phyloP scores from a whole-genome alignment of 1,140 invertebrate species.

The Habropoda laboriosa region DNA sequence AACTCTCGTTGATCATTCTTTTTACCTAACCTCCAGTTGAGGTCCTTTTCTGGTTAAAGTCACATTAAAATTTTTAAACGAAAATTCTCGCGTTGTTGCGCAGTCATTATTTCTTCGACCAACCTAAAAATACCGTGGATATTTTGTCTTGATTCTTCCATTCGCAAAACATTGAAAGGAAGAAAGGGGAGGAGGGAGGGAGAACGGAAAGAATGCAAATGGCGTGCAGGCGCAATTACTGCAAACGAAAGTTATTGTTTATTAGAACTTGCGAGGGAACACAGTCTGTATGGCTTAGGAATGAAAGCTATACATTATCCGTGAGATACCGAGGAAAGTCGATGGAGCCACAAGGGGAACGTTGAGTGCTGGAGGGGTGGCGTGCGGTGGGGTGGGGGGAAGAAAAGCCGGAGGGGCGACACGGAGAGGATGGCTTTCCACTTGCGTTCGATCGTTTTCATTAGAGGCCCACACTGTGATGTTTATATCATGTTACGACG shows the following conservation, averaged over 20 bases:
- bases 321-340: conserved; percentile 50
- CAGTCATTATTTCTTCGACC: too few species aligned
- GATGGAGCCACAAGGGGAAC: conserved; percentile 34
- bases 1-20: too few species aligned
- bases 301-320: conserved; percentile 46
- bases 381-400: not conserved
- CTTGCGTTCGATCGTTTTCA: conserved; percentile 54
- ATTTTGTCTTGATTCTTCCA: too few species aligned
- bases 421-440: conserved; percentile 39
- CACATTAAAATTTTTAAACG: too few species aligned
- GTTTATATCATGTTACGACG: conserved; percentile 28
- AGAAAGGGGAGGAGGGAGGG: not conserved
- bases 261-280: conserved; percentile 17
- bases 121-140: too few species aligned
- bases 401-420: conserved; percentile 38
- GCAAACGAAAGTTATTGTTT: conserved; percentile 20
- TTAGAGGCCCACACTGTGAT: conserved; percentile 23
- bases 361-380: not conserved
- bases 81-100: too few species aligned
- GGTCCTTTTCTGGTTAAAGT: too few species aligned
- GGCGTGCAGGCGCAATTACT: not conserved
- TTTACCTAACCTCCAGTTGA: too few species aligned
- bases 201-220: not conserved
- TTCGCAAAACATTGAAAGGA: not conserved
- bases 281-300: conserved; percentile 33